phyloP scores from a whole-genome alignment of 2,888 invertebrate genomes.

The Morpho achilles region DNA sequence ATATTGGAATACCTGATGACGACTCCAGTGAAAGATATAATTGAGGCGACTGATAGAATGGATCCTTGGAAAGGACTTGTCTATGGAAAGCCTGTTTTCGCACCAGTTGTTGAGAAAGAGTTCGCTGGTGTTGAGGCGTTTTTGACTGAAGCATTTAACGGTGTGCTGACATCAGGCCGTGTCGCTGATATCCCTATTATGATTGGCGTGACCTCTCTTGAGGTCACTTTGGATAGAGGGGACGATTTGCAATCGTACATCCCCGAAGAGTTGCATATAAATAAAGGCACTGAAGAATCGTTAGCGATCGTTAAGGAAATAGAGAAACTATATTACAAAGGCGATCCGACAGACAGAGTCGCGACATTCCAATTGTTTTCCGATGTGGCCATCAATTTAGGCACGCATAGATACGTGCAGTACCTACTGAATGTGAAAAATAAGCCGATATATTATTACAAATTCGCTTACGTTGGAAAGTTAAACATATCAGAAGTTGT shows the following conservation, averaged over 20 bases:
- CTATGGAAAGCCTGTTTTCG: constrained; percentile 33
- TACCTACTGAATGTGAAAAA: constrained; percentile 54
- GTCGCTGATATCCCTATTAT: constrained; percentile 57
- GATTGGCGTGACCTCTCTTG: constrained; percentile 56
- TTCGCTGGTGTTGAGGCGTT: constrained; percentile 58
- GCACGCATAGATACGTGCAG: constrained; percentile 55
- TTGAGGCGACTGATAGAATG: constrained; percentile 45
- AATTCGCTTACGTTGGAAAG: constrained; percentile 63
- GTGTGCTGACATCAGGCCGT: constrained; percentile 58
- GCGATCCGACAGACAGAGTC: constrained; percentile 35
- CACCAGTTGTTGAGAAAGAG: constrained; percentile 58
- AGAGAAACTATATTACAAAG: constrained; percentile 55
- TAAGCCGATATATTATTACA: constrained; percentile 61
- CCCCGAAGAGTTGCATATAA: constrained; percentile 51
- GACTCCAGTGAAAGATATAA: constrained; percentile 55
- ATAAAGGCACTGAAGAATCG: constrained; percentile 48
- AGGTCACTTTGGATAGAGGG: constrained; percentile 41
- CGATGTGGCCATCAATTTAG: constrained; percentile 49
- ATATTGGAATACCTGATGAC: constrained; percentile 57
- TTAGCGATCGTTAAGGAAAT: constrained; percentile 48
- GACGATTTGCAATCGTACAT: constrained; percentile 58
- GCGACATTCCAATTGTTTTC: constrained; percentile 56
- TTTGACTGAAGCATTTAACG: constrained; percentile 53
- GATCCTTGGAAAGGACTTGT: constrained; percentile 26
- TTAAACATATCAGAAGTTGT: constrained; percentile 47